Evolutionary conservation across 37 sponge, comb jelly and placozoan genomes (phyloP), one percentile per base, ranked within the genome.

Genomic region (Geodia barretti): DNA sequence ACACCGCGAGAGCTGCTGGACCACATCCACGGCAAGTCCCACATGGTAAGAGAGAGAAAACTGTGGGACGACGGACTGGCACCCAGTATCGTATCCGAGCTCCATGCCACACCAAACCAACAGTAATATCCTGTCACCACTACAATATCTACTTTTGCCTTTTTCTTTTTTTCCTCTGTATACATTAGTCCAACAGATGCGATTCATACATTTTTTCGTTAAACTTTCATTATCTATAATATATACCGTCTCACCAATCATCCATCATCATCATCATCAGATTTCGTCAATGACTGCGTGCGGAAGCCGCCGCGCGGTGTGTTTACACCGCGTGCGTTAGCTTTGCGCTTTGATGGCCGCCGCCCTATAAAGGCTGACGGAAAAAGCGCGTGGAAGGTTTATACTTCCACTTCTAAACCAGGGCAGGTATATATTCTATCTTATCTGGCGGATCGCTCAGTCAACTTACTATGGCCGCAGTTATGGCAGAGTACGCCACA

Each of bases 1-100:
- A 70, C 66, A 2, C 86, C 83, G 1, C 60, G 20, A 0, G 91
- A 90, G 65, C 65, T 90, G 43, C 33, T 40, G 60, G 24, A 54
- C 7, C 91, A 90, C 66, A 34, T 90, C 39, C 26, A 62, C 66
- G 41, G 77, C 21, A 9, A 24, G 36, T 11, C 32, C 24, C 91
- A 90, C 76, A 76, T 17, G 0, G 47, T 40, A 30, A 61, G n/a
- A 23, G 88, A 87, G 54, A 35, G 47, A 9, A 30, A 41, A 17
- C 38, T 87, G 36, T 76, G 75, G 64, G 68, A 26, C 9, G 89
- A 82, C 24, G 64, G 77, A 47, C 64, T 64, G 25, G 54, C 61
- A 36, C 74, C 62, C 36, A 75, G 61, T 39, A 1, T 68, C 34
- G 30, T 33, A 5, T 20, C 2, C 20, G 68, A 68, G 30, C n/a